Conservation (phyloP, 2,888 invertebrate species). For the Matsumyia berberina region DNA sequence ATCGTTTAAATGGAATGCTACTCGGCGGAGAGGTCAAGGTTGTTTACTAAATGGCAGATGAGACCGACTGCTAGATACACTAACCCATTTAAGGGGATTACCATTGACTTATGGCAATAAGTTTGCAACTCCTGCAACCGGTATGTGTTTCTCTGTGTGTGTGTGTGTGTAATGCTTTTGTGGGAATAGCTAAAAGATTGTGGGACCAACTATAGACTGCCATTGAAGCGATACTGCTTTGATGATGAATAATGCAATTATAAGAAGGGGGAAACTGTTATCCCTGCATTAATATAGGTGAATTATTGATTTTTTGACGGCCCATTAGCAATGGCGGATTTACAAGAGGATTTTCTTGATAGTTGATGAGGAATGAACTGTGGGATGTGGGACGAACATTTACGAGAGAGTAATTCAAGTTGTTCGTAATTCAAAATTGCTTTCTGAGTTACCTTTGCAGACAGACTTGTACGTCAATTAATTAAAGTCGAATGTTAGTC, state of each 20-base stretch:
- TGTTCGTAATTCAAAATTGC: too few relatives aligned
- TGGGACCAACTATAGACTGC: neutral
- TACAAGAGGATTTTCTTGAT: neutral
- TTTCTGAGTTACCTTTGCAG: too few relatives aligned
- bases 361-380: neutral
- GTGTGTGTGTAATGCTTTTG: conserved; percentile 19
- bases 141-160: neutral
- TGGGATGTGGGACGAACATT: too few relatives aligned
- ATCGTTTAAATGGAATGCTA: conserved; percentile 60
- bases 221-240: conserved; percentile 43
- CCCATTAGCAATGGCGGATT: conserved; percentile 3
- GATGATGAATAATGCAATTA: conserved; percentile 50
- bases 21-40: conserved; percentile 54
- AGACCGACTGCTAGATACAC: conserved; percentile 42
- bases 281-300: conserved; percentile 34
- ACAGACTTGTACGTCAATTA: too few relatives aligned
- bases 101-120: conserved; percentile 64
- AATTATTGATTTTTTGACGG: conserved; percentile 32
- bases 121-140: conserved; percentile 3
- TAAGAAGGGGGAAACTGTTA: conserved; percentile 13
- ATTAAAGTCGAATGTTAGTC: too few relatives aligned
- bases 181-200: neutral
- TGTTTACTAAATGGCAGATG: conserved; percentile 54
- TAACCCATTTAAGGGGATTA: conserved; percentile 61
- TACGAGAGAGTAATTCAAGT: too few relatives aligned